Evolutionary conservation across 2,888 invertebrate species (phyloP).

Genomic region (Drosophila limbata): DNA sequence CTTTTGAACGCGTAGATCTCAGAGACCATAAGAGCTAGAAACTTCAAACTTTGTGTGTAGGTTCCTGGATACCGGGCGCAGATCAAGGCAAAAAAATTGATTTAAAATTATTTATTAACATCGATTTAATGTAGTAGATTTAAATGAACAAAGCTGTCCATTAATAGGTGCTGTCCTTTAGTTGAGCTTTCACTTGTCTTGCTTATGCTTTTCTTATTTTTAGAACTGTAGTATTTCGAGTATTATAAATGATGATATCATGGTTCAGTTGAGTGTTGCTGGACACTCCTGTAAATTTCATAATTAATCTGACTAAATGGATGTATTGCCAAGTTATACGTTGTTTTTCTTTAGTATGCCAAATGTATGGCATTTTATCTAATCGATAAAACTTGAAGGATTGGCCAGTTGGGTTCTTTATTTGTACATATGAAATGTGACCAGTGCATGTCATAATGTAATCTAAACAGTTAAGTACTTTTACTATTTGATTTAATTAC

Average conservation of each 20-base stretch:
- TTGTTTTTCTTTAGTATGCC: conserved; percentile 6
- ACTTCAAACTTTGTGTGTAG: too few species aligned
- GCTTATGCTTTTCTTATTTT: background rate
- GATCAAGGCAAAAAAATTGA: too few species aligned
- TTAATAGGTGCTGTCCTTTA: background rate
- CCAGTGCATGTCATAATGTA: conserved; percentile 47
- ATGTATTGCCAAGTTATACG: conserved; percentile 25
- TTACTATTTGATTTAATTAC: conserved; percentile 57
- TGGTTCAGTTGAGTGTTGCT: conserved; percentile 11
- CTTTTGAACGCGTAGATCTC: too few species aligned
- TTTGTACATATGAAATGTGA: background rate
- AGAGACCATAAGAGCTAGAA: too few species aligned
- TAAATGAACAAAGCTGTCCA: too few species aligned
- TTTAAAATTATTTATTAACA: too few species aligned
- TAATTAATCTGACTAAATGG: conserved; percentile 28
- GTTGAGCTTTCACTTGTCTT: background rate
- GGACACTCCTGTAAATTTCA: conserved; percentile 22
- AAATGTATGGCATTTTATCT: background rate
- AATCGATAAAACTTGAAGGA: conserved; percentile 4
- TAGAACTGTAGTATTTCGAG: background rate
- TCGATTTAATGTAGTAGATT: too few species aligned
- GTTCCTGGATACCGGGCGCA: too few species aligned
- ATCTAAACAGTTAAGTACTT: conserved; percentile 41
- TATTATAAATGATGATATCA: conserved; percentile 52
- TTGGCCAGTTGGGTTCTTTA: background rate